Evolutionary conservation across 2,797 vertebrate species (phyloP).

Genomic region (Adrianichthys oophorus): DNA sequence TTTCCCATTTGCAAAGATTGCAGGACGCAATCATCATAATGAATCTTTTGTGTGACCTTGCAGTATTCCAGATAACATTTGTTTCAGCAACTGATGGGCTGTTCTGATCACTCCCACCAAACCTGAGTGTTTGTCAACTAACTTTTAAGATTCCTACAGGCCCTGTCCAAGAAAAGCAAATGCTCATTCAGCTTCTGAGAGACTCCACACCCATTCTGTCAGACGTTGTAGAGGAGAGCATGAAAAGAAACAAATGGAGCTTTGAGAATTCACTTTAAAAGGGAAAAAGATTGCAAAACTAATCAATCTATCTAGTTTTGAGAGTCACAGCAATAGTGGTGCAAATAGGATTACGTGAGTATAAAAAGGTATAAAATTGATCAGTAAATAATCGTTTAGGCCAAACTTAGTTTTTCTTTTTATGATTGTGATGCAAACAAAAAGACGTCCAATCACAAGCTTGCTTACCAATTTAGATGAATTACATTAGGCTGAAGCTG

Average conservation of each 20-base stretch:
- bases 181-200: constrained; percentile 19
- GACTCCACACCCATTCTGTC: constrained; percentile 33
- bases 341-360: too few species aligned
- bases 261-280: constrained; percentile 10
- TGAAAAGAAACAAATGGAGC: constrained; percentile 35
- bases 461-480: too few species aligned
- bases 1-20: neutral
- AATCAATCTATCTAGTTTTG: neutral
- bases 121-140: constrained; percentile 24
- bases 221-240: constrained; percentile 16
- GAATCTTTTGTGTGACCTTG: constrained; percentile 15
- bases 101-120: constrained; percentile 24
- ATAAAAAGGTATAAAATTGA: too few species aligned
- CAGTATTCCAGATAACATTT: constrained; percentile 18
- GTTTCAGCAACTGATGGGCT: constrained; percentile 23
- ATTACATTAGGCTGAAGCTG: too few species aligned
- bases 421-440: too few species aligned
- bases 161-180: constrained; percentile 51
- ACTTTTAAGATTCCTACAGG: constrained; percentile 31
- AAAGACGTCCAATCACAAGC: too few species aligned
- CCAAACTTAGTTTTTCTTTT: too few species aligned
- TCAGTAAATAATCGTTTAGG: too few species aligned
- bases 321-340: too few species aligned
- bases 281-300: neutral
- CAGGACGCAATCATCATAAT: constrained; percentile 19